Conservation (phyloP, 2,888 invertebrate species). For the Parochlus steinenii region DNA sequence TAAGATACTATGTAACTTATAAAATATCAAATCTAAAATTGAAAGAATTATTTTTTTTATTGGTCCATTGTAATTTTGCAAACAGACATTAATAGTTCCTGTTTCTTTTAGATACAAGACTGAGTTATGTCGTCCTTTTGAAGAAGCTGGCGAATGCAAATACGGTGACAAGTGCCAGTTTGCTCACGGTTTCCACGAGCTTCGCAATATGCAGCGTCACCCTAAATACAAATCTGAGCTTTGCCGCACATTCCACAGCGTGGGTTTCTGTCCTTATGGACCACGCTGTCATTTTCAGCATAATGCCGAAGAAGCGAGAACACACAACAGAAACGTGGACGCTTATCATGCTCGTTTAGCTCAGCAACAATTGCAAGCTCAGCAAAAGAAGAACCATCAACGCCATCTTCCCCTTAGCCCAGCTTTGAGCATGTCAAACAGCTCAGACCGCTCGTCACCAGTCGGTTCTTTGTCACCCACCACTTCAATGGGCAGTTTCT, state of each 20-base stretch:
- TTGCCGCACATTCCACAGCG: slow-evolving; percentile 89
- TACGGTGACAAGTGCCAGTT: slow-evolving; percentile 99
- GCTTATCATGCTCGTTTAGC: slow-evolving; percentile 30
- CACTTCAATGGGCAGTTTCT: slow-evolving; percentile 27
- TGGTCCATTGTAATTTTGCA: slow-evolving; percentile 29
- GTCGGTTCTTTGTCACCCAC: slow-evolving; percentile 31
- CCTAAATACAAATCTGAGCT: slow-evolving; percentile 98
- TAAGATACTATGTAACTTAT: slow-evolving; percentile 17
- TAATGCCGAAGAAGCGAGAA: slow-evolving; percentile 73
- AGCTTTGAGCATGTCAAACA: slow-evolving; percentile 33
- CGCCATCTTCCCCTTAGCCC: slow-evolving; percentile 38
- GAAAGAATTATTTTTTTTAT: slow-evolving; percentile 19
- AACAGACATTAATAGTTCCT: slow-evolving; percentile 22
- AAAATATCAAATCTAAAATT: slow-evolving; percentile 1
- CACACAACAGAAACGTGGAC: slow-evolving; percentile 22
- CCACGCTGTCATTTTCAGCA: slow-evolving; percentile 97
- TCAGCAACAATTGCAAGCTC: slow-evolving; percentile 32
- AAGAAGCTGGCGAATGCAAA: slow-evolving; percentile 93
- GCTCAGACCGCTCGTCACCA: slow-evolving; percentile 32
- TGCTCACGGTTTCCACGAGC: slow-evolving; percentile 87
- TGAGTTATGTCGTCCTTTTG: slow-evolving; percentile 92
- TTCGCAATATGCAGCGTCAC: slow-evolving; percentile 85
- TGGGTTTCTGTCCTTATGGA: slow-evolving; percentile 96
- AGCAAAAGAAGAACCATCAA: slow-evolving; percentile 28
- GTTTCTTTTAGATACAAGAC: slow-evolving; percentile 78